These are phyloP conservation scores for Archocentrus centrarchus DNA, from an alignment of 2,113 vertebrate genomes.

Conservation along the genomic window DNA sequence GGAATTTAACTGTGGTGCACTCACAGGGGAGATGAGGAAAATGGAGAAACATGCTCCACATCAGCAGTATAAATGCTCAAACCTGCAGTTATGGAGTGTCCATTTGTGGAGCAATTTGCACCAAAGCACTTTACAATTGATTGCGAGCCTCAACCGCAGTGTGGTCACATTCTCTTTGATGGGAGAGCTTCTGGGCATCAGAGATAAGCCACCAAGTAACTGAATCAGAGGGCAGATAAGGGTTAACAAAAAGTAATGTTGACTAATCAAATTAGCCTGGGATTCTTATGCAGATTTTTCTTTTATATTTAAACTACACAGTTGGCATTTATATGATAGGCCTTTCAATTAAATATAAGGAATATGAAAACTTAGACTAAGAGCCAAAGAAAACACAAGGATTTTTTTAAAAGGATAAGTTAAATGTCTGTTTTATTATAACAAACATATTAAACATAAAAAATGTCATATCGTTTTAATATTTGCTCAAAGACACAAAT, in stretches of 20 bases:
- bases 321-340: not conserved
- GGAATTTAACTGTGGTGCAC: slow-evolving; percentile 21
- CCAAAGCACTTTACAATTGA: slow-evolving; percentile 67
- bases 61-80: slow-evolving; percentile 54
- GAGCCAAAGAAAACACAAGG: not conserved
- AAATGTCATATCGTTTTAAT: no score
- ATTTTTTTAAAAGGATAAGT: not conserved
- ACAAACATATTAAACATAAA: no score
- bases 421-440: not conserved
- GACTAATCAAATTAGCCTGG: not conserved
- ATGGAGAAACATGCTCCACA: slow-evolving; percentile 19
- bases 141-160: slow-evolving; percentile 35
- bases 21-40: slow-evolving; percentile 36
- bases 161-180: not conserved
- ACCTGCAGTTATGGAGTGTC: slow-evolving; percentile 33
- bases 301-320: not conserved
- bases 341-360: not conserved
- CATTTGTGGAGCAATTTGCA: slow-evolving; percentile 43
- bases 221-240: slow-evolving; percentile 15
- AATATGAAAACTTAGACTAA: not conserved
- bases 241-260: not conserved
- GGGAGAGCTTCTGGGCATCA: not conserved
- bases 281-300: not conserved
- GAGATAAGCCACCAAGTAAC: slow-evolving; percentile 12
- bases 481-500: not conserved